Evolutionary conservation across 1,140 invertebrate species (phyloP).

Genomic region (Coptotermes formosanus): DNA sequence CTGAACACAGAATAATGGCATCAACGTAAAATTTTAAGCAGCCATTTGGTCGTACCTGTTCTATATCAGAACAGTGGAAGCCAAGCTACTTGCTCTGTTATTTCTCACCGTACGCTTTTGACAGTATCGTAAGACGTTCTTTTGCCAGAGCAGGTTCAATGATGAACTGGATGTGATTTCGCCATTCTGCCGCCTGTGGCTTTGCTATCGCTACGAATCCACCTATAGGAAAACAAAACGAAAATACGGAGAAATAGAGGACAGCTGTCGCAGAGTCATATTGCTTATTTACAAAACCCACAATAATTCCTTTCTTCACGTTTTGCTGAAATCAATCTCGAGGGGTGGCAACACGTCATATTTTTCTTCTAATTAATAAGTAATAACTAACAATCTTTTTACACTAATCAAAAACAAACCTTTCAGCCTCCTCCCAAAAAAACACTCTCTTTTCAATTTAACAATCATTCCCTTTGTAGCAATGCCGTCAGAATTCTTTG

Average conservation of each 20-base stretch:
- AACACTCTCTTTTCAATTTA: background rate
- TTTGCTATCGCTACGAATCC: background rate
- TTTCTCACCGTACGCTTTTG: no score
- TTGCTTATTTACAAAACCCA: background rate
- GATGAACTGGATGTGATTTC: background rate
- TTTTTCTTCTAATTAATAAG: background rate
- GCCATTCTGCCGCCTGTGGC: constrained; percentile 1
- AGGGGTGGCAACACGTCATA: background rate
- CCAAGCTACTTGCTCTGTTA: no score
- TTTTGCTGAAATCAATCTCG: background rate
- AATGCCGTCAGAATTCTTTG: background rate
- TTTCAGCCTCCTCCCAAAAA: background rate
- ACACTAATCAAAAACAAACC: constrained; percentile 11
- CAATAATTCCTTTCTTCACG: background rate
- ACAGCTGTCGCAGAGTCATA: background rate
- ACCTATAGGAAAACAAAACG: background rate
- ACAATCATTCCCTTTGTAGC: background rate
- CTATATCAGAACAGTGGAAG: no score
- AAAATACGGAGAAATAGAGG: background rate
- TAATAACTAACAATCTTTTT: constrained; percentile 12
- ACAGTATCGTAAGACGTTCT: background rate
- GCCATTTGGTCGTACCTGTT: no score
- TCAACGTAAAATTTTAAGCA: no score
- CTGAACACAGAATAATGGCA: no score
- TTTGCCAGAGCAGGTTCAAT: constrained; percentile 4